Evolutionary conservation across 92 coral and sea anemone species (phyloP).

Genomic region (Epizoanthus illoricatus): DNA sequence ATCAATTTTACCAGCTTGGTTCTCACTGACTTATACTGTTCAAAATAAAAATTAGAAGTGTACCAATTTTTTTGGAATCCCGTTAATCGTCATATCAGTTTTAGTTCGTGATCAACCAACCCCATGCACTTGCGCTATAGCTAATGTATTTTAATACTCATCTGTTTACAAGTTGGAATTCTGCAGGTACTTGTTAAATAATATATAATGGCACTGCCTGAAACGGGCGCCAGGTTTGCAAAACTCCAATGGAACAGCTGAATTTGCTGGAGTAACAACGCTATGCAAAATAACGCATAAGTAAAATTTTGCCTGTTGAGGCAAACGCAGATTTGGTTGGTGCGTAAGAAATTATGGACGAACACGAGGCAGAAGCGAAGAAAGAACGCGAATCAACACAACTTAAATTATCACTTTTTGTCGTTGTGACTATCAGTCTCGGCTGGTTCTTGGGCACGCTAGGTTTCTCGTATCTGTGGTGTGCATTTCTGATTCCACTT

Average conservation of each 20-base stretch:
- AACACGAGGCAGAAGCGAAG: constrained; percentile 60
- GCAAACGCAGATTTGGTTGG: not conserved
- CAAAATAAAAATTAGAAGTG: too few relatives aligned
- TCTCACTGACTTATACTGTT: too few relatives aligned
- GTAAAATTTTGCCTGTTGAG: constrained; percentile 5
- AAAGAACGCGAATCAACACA: constrained; percentile 76
- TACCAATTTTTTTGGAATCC: too few relatives aligned
- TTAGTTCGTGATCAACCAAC: too few relatives aligned
- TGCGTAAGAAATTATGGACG: constrained; percentile 51
- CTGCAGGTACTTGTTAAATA: constrained; percentile 38
- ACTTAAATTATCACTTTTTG: constrained; percentile 71
- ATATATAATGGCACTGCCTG: constrained; percentile 12
- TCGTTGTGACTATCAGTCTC: constrained; percentile 58
- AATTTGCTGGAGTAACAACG: not conserved
- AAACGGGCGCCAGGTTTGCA: constrained; percentile 15
- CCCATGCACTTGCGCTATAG: too few relatives aligned
- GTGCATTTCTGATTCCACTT: constrained; percentile 70
- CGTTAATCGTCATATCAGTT: too few relatives aligned
- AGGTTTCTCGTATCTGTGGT: constrained; percentile 80
- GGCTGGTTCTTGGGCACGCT: constrained; percentile 82
- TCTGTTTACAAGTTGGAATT: constrained; percentile 30
- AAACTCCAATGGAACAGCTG: constrained; percentile 10
- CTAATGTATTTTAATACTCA: not conserved
- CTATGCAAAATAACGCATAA: constrained; percentile 5
- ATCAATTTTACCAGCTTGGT: too few relatives aligned